A percentile compares a stretch with the other conserved stretches of the same genome.
These are phyloP conservation scores for Cyphomyrus plagiostoma DNA, from an alignment of 2,113 vertebrate genomes.

Conservation along the genomic window DNA sequence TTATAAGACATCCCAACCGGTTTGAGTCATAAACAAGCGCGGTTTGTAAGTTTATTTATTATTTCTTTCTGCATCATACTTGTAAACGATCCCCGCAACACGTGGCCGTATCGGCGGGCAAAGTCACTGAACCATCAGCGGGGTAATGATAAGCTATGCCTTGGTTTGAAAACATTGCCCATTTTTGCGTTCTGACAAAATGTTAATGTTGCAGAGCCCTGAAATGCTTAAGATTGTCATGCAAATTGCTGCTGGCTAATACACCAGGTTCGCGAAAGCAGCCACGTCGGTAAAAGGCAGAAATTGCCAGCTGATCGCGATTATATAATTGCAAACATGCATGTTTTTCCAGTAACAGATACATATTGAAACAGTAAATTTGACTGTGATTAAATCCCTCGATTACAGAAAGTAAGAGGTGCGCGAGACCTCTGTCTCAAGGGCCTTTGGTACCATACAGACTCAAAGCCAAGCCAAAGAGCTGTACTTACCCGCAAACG, in stretches of 20 bases:
- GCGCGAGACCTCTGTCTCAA: not conserved
- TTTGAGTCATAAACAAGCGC: not conserved
- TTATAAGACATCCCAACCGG: not conserved
- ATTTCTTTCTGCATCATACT: not conserved
- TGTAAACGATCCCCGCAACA: not conserved
- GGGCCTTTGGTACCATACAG: not conserved
- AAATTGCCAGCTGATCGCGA: not conserved
- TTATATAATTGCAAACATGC: slow-evolving; percentile 12
- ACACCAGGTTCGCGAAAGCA: not conserved
- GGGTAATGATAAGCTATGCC: not conserved
- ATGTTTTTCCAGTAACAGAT: not conserved
- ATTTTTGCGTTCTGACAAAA: not conserved
- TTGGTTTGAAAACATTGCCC: not conserved
- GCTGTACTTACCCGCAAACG: not conserved
- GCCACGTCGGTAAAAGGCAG: not conserved
- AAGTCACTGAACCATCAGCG: slow-evolving; percentile 14
- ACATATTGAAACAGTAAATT: slow-evolving; percentile 1
- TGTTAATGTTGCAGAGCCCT: not conserved
- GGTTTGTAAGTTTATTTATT: not conserved
- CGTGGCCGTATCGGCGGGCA: not conserved
- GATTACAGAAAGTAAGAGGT: slow-evolving; percentile 1
- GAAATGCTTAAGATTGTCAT: not conserved
- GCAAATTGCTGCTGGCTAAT: not conserved
- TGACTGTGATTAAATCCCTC: not conserved
- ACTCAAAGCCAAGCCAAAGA: not conserved